phyloP scores from a whole-genome alignment of 1,140 invertebrate genomes.

The Plodia interpunctella region DNA sequence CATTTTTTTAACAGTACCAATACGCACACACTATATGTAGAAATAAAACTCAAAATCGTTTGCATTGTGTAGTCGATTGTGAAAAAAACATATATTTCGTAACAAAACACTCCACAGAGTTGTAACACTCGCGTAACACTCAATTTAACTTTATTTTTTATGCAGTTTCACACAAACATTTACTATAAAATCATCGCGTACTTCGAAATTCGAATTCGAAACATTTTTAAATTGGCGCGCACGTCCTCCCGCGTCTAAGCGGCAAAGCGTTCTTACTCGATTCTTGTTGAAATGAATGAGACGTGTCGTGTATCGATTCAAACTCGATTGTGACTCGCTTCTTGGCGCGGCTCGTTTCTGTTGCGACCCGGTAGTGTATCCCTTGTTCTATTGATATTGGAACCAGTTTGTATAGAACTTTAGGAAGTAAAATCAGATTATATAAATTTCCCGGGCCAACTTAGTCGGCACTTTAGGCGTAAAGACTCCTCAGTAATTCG shows the following conservation, averaged over 20 bases:
- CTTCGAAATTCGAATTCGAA: constrained; percentile 37
- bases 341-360: neutral
- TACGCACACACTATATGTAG: constrained; percentile 47
- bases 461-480: neutral
- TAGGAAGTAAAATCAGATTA: neutral
- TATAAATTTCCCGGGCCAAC: neutral
- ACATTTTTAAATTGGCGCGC: constrained; percentile 44
- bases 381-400: neutral
- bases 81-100: constrained; percentile 32
- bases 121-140: constrained; percentile 32
- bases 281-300: constrained; percentile 13
- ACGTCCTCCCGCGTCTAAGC: constrained; percentile 35
- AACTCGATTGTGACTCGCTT: neutral
- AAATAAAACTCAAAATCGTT: constrained; percentile 57
- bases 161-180: neutral
- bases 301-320: constrained; percentile 12
- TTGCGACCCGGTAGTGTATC: constrained; percentile 1
- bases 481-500: neutral
- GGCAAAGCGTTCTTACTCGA: constrained; percentile 29
- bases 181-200: neutral
- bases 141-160: constrained; percentile 35
- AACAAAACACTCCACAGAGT: constrained; percentile 37
- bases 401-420: neutral
- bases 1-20: constrained; percentile 62
- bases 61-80: constrained; percentile 53